These are phyloP conservation scores for Andricus quercusramuli DNA, from an alignment of 2,888 invertebrate species.

Conservation along the genomic window DNA sequence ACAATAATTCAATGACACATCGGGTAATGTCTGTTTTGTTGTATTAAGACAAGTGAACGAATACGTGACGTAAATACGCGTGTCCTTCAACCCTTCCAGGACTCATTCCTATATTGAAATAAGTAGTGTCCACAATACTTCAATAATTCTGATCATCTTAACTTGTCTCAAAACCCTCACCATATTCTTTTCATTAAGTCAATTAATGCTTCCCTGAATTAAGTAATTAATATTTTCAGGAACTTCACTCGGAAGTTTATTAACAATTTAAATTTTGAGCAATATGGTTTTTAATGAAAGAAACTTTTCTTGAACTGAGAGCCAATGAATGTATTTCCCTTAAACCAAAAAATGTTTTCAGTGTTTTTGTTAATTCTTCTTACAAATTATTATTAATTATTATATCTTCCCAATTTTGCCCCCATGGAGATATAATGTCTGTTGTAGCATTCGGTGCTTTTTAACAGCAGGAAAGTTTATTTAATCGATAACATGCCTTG, in stretches of 20 bases:
- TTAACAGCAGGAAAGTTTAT: slow-evolving; percentile 64
- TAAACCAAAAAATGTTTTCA: too few relatives aligned
- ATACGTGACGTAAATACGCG: background rate
- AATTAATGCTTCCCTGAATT: background rate
- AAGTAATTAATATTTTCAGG: too few relatives aligned
- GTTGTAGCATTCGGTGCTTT: background rate
- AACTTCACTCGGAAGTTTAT: too few relatives aligned
- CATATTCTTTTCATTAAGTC: background rate
- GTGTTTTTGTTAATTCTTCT: too few relatives aligned
- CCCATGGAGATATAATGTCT: background rate
- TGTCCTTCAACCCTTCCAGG: background rate
- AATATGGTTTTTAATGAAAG: too few relatives aligned
- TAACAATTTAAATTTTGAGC: too few relatives aligned
- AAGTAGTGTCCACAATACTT: background rate
- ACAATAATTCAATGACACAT: background rate
- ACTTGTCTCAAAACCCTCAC: background rate
- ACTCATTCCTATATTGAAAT: background rate
- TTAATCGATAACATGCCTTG: slow-evolving; percentile 73
- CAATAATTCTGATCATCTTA: background rate
- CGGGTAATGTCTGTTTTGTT: background rate
- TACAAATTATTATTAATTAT: too few relatives aligned
- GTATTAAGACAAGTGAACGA: slow-evolving; percentile 4
- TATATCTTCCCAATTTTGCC: background rate
- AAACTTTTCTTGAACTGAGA: too few relatives aligned
- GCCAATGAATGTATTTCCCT: too few relatives aligned